Evolutionary conservation across 2,797 vertebrate genomes (phyloP).

Genomic region (Cyclura pinguis): DNA sequence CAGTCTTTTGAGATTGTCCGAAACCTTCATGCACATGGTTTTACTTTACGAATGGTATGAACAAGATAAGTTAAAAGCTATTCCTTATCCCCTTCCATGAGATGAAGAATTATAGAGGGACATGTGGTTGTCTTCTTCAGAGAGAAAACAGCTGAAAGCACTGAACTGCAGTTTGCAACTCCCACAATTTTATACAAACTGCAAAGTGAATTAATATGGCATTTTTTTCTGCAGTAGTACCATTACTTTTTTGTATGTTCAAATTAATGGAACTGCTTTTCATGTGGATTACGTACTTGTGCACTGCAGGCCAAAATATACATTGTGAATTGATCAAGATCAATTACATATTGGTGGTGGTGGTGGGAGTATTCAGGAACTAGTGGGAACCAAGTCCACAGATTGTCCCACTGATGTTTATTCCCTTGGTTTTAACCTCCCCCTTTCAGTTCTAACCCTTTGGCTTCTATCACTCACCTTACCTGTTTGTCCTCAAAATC

Average conservation of each 20-base stretch:
- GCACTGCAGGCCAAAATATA: neutral
- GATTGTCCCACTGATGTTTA: too few species aligned
- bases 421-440: too few species aligned
- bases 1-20: constrained; percentile 24
- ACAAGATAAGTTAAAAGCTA: constrained; percentile 23
- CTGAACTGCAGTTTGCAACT: neutral
- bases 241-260: neutral
- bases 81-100: constrained; percentile 26
- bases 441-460: too few species aligned
- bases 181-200: neutral
- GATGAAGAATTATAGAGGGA: constrained; percentile 19
- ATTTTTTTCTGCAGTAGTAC: neutral
- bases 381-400: too few species aligned
- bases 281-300: neutral
- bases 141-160: neutral
- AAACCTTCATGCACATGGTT: constrained; percentile 30
- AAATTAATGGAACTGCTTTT: neutral
- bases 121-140: constrained; percentile 11
- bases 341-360: too few species aligned
- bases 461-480: too few species aligned
- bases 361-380: too few species aligned
- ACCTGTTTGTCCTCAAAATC: too few species aligned
- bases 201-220: neutral
- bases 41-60: constrained; percentile 17
- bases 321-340: neutral